A percentile compares a stretch with the other conserved stretches of the same genome.
phyloP scores from a whole-genome alignment of 2,113 vertebrate species.

The Eubucco bourcierii region DNA sequence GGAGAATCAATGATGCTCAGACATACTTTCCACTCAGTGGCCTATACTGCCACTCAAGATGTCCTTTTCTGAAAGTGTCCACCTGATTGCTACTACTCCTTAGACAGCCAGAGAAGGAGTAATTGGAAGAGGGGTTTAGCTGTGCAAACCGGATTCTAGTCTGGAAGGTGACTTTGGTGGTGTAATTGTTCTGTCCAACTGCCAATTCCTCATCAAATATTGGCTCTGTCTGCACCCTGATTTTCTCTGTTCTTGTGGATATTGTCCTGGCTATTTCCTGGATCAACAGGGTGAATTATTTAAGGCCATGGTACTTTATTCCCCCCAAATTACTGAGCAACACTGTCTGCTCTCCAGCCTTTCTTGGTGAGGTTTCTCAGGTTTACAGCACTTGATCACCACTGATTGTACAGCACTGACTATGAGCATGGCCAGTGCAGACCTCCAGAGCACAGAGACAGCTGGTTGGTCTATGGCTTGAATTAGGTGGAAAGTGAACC shows the following conservation, averaged over 20 bases:
- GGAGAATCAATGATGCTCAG: background rate
- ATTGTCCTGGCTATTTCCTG: background rate
- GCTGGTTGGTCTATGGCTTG: background rate
- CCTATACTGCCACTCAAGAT: background rate
- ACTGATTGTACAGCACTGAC: accelerated
- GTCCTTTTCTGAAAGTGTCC: background rate
- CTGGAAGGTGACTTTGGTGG: background rate
- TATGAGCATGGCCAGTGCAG: background rate
- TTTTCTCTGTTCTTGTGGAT: background rate
- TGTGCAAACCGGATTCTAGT: background rate
- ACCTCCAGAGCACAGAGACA: background rate
- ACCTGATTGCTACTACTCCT: background rate
- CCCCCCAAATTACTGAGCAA: background rate
- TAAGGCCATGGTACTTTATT: background rate
- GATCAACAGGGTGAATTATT: background rate
- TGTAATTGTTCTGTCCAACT: background rate
- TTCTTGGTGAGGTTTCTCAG: background rate
- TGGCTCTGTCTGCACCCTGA: background rate
- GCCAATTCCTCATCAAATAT: background rate
- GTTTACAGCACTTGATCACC: background rate
- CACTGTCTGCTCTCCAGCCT: background rate
- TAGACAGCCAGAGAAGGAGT: background rate
- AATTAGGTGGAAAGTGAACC: background rate
- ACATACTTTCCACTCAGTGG: background rate
- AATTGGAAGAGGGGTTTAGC: background rate